Evolutionary conservation across 2,888 invertebrate species (phyloP).

Genomic region (Orchesellides sinensis): DNA sequence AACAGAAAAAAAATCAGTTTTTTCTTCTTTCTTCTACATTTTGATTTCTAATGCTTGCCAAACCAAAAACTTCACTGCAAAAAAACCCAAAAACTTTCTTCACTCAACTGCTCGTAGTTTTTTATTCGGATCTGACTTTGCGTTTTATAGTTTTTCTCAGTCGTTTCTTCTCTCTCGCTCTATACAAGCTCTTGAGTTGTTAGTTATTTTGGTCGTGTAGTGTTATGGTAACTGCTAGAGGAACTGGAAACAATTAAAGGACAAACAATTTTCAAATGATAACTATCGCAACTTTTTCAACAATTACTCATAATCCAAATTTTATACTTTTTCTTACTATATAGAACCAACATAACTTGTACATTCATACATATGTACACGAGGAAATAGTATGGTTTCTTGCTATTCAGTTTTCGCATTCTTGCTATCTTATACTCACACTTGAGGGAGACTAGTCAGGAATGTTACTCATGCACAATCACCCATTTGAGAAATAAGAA

Average conservation of each 20-base stretch:
- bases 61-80: not conserved
- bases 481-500: no score
- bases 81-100: not conserved
- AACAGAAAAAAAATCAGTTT: no score
- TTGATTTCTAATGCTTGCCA: slow-evolving; percentile 10
- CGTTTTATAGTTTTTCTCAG: not conserved
- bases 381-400: no score
- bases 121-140: not conserved
- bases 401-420: no score
- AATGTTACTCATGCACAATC: no score
- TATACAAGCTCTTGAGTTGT: slow-evolving; percentile 4
- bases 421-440: no score
- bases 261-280: not conserved
- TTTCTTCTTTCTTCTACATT: not conserved
- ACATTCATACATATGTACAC: no score
- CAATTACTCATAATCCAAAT: no score
- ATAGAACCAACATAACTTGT: no score
- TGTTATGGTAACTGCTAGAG: not conserved
- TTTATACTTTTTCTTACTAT: no score
- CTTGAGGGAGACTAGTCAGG: no score
- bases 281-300: no score
- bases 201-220: not conserved
- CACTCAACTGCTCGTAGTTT: slow-evolving; percentile 3
- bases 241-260: not conserved
- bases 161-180: slow-evolving; percentile 8